Evolutionary conservation across 2,797 vertebrate species (phyloP), one percentile per base, ranked within the genome.

Genomic region (Argya squamiceps): DNA sequence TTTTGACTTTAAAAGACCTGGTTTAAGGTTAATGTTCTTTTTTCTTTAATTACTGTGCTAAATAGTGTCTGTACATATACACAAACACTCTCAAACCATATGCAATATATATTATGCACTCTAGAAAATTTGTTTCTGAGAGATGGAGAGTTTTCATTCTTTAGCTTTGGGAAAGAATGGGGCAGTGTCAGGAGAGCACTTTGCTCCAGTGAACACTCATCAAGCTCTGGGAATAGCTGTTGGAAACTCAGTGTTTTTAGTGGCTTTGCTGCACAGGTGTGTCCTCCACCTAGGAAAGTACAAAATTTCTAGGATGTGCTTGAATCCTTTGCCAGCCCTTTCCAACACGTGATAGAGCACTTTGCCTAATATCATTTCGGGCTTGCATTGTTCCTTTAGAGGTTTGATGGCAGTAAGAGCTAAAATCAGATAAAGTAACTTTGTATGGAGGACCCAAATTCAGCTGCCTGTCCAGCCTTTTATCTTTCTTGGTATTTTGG

Each of bases 1-100:
- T 96, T 95, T 80, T 77, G 80, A 92, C 89, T 89, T 85, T 29
- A 94, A 69, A 83, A 93, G 76, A 83, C 41, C 50, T 84, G 58
- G 39, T 88, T 94, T 92, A 76, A 93, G 90, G 77, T 41, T 84
- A 88, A 71, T 24, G 15, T n/a, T 89, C 32, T 58, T 43, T 79
- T 86, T 69, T 34, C 34, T 64, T 46, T 64, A 68, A 34, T 93
- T 84, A 47, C 60, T 55, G 26, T 70, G 43, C 34, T 94, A 55
- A 77, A 43, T 43, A 64, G 11, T 11, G 24, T 12, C 6, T 46
- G n/a, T 30, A 53, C 21, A 36, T 36, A 32, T 15, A 50, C 6
- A 21, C 32, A 64, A 20, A 46, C 39, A 7, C 27, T 59, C 84
- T 39, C 7, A 37, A 80, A 63, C 41, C 2, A 8, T 43, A 53